These are phyloP conservation scores for Rhopilema esculentum DNA, from an alignment of 30 jellyfish, hydroid and myxozoan species.

Conservation along the genomic window DNA sequence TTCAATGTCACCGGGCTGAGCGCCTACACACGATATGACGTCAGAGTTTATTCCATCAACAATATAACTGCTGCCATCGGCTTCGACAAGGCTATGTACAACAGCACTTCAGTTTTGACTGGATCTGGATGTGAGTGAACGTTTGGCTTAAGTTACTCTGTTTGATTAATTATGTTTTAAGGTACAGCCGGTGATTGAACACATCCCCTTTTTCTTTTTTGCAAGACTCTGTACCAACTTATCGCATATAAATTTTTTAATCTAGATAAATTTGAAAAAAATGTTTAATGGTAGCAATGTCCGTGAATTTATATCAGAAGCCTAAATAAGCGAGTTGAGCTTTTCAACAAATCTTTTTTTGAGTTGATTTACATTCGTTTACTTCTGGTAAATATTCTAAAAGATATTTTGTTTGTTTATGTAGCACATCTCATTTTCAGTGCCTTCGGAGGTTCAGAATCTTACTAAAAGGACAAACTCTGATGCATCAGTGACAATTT, in stretches of 20 bases:
- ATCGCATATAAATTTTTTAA: too few relatives aligned
- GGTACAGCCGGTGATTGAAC: too few relatives aligned
- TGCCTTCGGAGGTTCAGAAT: slow-evolving; percentile 62
- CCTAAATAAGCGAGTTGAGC: too few relatives aligned
- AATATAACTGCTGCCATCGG: slow-evolving; percentile 79
- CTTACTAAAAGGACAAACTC: slow-evolving; percentile 14
- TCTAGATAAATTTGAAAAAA: too few relatives aligned
- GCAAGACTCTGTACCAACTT: too few relatives aligned
- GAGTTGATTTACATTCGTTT: too few relatives aligned
- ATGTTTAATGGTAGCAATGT: too few relatives aligned
- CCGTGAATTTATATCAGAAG: too few relatives aligned
- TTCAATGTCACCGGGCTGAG: slow-evolving; percentile 37
- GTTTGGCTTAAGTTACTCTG: neutral
- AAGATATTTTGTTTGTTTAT: neutral
- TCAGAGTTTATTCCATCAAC: slow-evolving; percentile 48
- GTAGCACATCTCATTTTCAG: slow-evolving; percentile 13
- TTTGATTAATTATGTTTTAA: too few relatives aligned
- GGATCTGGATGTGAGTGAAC: slow-evolving; percentile 77
- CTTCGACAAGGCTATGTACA: neutral
- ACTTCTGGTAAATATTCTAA: neutral
- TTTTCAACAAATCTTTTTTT: too few relatives aligned
- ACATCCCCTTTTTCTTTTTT: too few relatives aligned
- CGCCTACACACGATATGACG: slow-evolving; percentile 49
- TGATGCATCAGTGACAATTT: slow-evolving; percentile 65
- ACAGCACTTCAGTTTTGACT: slow-evolving; percentile 47